phyloP scores from a whole-genome alignment of 2,888 invertebrate species.

The Meghimatium bilineatum region DNA sequence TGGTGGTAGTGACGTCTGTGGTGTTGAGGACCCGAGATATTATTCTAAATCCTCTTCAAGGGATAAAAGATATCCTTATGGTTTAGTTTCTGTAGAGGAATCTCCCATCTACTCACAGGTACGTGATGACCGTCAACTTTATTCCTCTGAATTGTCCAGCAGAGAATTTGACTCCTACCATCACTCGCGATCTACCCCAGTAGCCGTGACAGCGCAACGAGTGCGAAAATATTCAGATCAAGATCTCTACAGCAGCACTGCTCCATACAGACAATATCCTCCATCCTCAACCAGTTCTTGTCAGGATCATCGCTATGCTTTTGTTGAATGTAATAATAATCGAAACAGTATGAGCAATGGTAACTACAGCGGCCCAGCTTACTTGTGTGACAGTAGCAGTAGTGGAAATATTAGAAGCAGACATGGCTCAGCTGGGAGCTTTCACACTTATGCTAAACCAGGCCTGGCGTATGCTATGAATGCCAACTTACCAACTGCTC shows the following conservation, averaged over 20 bases:
- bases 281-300: slow-evolving; percentile 46
- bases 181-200: neutral
- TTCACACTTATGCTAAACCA: slow-evolving; percentile 37
- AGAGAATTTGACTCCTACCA: slow-evolving; percentile 20
- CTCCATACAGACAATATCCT: slow-evolving; percentile 48
- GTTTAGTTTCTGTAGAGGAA: slow-evolving; percentile 46
- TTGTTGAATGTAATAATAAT: slow-evolving; percentile 46
- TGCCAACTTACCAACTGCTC: neutral
- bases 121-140: slow-evolving; percentile 30
- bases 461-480: slow-evolving; percentile 10
- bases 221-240: slow-evolving; percentile 53
- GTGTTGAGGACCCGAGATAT: slow-evolving; percentile 23
- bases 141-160: slow-evolving; percentile 26
- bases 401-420: slow-evolving; percentile 20
- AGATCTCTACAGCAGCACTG: slow-evolving; percentile 53
- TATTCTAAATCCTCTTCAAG: slow-evolving; percentile 6
- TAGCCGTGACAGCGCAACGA: neutral
- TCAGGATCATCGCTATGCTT: slow-evolving; percentile 51
- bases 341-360: slow-evolving; percentile 37
- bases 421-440: slow-evolving; percentile 28
- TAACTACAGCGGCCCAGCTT: slow-evolving; percentile 38
- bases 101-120: slow-evolving; percentile 40
- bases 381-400: slow-evolving; percentile 18
- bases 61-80: slow-evolving; percentile 42
- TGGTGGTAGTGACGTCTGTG: slow-evolving; percentile 24